These are phyloP conservation scores for Eulemur macaco DNA, from an alignment of 2,113 vertebrate species.

Conservation along the genomic window DNA sequence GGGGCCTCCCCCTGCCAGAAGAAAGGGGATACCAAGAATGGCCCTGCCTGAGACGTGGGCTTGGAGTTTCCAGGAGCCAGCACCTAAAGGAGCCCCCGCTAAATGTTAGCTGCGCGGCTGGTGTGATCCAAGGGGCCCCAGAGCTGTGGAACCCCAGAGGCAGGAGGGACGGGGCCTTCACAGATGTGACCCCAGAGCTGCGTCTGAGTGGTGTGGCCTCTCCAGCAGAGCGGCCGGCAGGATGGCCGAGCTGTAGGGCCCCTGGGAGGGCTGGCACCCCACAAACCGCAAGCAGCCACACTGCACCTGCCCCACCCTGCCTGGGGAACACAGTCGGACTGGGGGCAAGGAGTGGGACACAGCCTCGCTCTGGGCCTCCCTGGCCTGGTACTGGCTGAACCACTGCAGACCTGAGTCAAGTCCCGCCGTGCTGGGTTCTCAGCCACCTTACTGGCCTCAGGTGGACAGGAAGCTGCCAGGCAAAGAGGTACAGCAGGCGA, in stretches of 20 bases:
- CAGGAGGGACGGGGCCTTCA: background rate
- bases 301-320: background rate
- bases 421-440: background rate
- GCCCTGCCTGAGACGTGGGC: background rate
- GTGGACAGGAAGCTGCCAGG: background rate
- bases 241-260: background rate
- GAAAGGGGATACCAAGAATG: background rate
- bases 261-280: background rate
- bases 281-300: fast-evolving
- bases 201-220: fast-evolving
- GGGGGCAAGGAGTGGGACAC: fast-evolving
- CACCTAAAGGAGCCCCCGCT: background rate
- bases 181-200: background rate
- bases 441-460: background rate
- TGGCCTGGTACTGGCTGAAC: background rate
- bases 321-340: background rate
- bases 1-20: background rate
- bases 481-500: background rate
- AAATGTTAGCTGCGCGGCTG: too few species aligned
- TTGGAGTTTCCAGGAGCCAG: background rate
- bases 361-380: background rate
- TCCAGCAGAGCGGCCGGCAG: background rate
- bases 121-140: fast-evolving
- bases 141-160: background rate
- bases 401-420: background rate